phyloP scores from a whole-genome alignment of 2,113 vertebrate genomes.

The Todiramphus chloris region DNA sequence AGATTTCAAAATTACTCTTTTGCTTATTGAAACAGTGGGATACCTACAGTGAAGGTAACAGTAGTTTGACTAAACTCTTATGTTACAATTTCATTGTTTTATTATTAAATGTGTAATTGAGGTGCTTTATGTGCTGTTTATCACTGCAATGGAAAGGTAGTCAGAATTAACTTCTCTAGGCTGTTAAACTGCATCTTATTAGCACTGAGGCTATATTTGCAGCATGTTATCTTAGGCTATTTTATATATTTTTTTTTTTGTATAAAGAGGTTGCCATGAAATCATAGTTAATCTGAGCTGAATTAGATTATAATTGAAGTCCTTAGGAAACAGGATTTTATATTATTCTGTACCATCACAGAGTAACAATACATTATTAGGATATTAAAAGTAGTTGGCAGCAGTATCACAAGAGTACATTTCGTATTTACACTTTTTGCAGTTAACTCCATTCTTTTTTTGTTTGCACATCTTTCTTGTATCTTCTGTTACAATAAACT shows the following conservation, averaged over 20 bases:
- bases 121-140: constrained; percentile 67
- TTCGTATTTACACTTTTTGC: background rate
- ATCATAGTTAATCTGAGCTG: constrained; percentile 76
- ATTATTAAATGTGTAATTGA: constrained; percentile 62
- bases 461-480: background rate
- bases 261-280: constrained; percentile 71
- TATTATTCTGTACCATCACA: constrained; percentile 70
- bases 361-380: constrained; percentile 44
- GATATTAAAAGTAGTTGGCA: constrained; percentile 53
- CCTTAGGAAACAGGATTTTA: constrained; percentile 69
- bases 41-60: constrained; percentile 52
- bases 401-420: background rate
- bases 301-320: constrained; percentile 78
- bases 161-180: constrained; percentile 66
- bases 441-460: background rate
- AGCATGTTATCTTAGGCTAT: constrained; percentile 72
- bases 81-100: constrained; percentile 53
- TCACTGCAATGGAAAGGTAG: constrained; percentile 68
- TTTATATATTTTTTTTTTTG: constrained; percentile 66
- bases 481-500: background rate
- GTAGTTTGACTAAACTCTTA: constrained; percentile 58
- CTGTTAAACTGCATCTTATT: constrained; percentile 74
- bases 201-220: constrained; percentile 72
- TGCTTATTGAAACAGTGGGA: constrained; percentile 54
- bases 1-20: constrained; percentile 52